Base-by-base conservation (phyloP, 2,113 vertebrate genomes). In the Theristicus caerulescens region DNA sequence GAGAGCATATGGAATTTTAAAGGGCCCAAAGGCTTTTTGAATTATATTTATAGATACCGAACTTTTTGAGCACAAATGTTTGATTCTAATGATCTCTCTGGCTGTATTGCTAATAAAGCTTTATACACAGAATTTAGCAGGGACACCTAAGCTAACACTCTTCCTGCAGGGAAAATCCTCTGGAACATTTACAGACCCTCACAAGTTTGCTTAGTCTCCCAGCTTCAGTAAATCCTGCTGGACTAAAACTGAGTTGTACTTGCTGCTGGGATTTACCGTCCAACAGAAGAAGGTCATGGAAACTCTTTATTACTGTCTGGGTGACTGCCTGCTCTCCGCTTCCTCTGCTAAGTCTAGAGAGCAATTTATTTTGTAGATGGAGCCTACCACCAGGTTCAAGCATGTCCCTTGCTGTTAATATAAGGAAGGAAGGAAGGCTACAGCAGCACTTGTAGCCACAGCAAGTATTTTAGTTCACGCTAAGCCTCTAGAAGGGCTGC, bases 1-100 rank as follows among this genome's bases (percentile, higher is more conserved):
- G 61, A 70, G 38, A 86, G 44, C 80, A 83, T 58, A 38, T 38
- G 70, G 86, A 78, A 70, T 91, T 96, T 96, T 90, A 94, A 77
- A 84, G 46, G 64, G 16, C 91, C 54, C 64, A 62, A 19, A 92
- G 67, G 86, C 76, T 73, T 90, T 94, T 42, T 65, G 64, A 73
- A 69, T 92, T 24, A 42, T 84, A 67, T 88, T 94, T 90, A 72
- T 57, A 73, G 72, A 78, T 51, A 65, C 55, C 49, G 47, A 89
- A 54, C 51, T 74, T 77, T 93, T 85, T 83, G 86, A 92, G 76
- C 71, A 62, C 67, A 44, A 92, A 73, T 77, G 49, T 90, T 93
- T 73, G 88, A 49, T 92, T 94, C 72, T 65, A 77, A 62, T 90
- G 74, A 77, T 76, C 79, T 73, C 49, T 77, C 88, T 86, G 85